phyloP scores from a whole-genome alignment of 2,888 invertebrate genomes.

The Miltochrista miniata region DNA sequence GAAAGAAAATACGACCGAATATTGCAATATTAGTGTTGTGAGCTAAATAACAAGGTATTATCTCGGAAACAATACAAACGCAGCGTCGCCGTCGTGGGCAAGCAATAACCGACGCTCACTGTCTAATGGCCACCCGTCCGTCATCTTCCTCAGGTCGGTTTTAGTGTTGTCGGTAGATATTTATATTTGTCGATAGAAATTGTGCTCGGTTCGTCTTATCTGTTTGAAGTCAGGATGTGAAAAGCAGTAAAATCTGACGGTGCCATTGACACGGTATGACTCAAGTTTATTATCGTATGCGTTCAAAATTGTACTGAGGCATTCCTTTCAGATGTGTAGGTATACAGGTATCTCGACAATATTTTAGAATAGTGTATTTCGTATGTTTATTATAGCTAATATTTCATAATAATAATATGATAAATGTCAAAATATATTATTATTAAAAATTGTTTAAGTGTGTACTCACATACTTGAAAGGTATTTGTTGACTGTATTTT shows the following conservation, averaged over 20 bases:
- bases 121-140: slow-evolving; percentile 65
- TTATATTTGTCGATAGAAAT: slow-evolving; percentile 31
- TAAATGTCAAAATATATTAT: too few relatives aligned
- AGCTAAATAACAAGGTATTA: slow-evolving; percentile 70
- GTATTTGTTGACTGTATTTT: too few relatives aligned
- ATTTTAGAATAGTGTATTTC: too few relatives aligned
- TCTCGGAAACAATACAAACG: slow-evolving; percentile 70
- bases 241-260: slow-evolving; percentile 22
- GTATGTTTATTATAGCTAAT: too few relatives aligned
- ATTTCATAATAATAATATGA: too few relatives aligned
- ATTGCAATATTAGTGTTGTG: slow-evolving; percentile 59
- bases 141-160: slow-evolving; percentile 49
- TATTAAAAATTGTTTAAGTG: too few relatives aligned
- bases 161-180: slow-evolving; percentile 41
- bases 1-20: slow-evolving; percentile 56
- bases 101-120: slow-evolving; percentile 64
- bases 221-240: slow-evolving; percentile 22
- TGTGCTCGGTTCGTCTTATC: slow-evolving; percentile 23
- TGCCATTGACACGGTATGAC: slow-evolving; percentile 8
- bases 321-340: not conserved
- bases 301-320: slow-evolving; percentile 2
- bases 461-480: too few relatives aligned
- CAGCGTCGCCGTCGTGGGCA: slow-evolving; percentile 45
- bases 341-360: too few relatives aligned
- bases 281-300: slow-evolving; percentile 5